Conservation (phyloP, 2,113 vertebrate genomes). For the Perca schrenkii region DNA sequence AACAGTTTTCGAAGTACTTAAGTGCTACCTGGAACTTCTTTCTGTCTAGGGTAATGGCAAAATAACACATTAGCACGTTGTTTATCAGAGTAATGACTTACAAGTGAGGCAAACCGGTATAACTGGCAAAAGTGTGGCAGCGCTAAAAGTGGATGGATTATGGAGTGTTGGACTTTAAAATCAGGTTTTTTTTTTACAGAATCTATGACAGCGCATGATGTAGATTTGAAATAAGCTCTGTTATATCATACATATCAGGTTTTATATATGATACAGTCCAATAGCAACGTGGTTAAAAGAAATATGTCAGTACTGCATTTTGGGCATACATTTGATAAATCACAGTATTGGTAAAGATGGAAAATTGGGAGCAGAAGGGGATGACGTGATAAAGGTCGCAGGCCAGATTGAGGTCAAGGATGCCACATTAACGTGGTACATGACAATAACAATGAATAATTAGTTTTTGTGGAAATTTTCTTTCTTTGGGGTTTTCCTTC, state of each 20-base stretch:
- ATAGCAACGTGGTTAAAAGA: not conserved
- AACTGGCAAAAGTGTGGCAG: not conserved
- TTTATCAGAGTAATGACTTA: conserved; percentile 48
- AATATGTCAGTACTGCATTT: not conserved
- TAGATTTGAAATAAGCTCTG: not conserved
- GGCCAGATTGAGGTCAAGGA: conserved; percentile 42
- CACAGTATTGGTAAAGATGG: not conserved
- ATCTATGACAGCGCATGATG: not conserved
- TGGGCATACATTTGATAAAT: conserved; percentile 1
- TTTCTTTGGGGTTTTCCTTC: not conserved
- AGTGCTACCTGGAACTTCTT: conserved; percentile 21
- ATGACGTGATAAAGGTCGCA: conserved; percentile 24
- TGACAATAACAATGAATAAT: conserved; percentile 26
- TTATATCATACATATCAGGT: not conserved
- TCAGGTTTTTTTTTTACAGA: conserved; percentile 16
- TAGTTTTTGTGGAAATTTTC: not conserved
- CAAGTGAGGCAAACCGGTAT: conserved; percentile 39
- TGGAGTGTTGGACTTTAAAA: not conserved
- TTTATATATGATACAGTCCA: not conserved
- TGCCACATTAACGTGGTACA: conserved; percentile 40
- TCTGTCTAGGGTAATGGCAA: conserved; percentile 1
- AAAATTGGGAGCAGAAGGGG: conserved; percentile 9
- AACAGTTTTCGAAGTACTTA: conserved; percentile 9
- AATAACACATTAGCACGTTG: conserved; percentile 39
- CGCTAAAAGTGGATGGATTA: conserved; percentile 29